These are phyloP conservation scores for Campoletis raptor DNA, from an alignment of 2,888 invertebrate species.

Conservation along the genomic window DNA sequence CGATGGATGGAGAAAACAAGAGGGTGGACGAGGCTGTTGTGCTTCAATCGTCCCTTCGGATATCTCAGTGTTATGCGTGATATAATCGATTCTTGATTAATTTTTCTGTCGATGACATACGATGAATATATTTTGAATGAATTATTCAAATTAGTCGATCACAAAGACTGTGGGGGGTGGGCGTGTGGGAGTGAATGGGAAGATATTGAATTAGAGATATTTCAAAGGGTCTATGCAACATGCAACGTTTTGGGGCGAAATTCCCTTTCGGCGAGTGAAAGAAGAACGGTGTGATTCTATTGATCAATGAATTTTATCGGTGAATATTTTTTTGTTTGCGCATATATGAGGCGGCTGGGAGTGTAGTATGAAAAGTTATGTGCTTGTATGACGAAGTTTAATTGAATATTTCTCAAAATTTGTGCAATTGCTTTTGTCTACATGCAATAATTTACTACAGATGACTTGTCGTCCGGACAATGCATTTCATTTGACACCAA, in stretches of 20 bases:
- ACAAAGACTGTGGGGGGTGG: slow-evolving; percentile 44
- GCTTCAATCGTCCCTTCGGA: slow-evolving; percentile 57
- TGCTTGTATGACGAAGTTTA: background rate
- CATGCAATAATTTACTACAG: background rate
- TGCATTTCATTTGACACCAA: slow-evolving; percentile 58
- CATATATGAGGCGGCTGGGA: background rate
- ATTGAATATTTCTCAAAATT: background rate
- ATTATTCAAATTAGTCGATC: slow-evolving; percentile 77
- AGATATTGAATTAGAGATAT: slow-evolving; percentile 76
- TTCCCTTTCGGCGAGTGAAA: background rate
- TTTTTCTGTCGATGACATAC: slow-evolving; percentile 79
- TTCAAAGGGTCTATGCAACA: slow-evolving; percentile 17
- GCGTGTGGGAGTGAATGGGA: slow-evolving; percentile 43
- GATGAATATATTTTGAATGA: slow-evolving; percentile 78
- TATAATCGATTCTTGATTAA: slow-evolving; percentile 79
- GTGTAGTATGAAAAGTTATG: background rate
- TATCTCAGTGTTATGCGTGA: slow-evolving; percentile 63
- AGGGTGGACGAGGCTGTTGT: slow-evolving; percentile 7
- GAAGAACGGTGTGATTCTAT: background rate
- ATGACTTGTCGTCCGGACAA: background rate
- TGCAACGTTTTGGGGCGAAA: background rate
- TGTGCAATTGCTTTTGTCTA: slow-evolving; percentile 1
- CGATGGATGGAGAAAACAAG: slow-evolving; percentile 9
- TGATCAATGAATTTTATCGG: background rate
- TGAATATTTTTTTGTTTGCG: background rate